Conservation (phyloP, 2,888 invertebrate species). For the Rhorus exstirpatorius region DNA sequence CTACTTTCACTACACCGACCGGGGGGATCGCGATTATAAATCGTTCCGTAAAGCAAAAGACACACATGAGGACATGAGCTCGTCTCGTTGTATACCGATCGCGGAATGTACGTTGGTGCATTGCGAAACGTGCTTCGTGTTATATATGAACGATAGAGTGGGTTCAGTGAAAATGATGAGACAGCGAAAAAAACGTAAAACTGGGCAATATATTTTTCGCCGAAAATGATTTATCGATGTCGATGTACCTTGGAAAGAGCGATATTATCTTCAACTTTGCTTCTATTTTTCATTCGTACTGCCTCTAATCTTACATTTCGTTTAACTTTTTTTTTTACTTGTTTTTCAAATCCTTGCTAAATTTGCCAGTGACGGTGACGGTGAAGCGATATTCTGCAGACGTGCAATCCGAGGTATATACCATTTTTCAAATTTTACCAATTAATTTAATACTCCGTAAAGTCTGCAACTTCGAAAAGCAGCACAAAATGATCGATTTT, state of each 20-base stretch:
- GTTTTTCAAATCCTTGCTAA: no score
- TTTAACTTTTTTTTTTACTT: no score
- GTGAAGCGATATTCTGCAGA: no score
- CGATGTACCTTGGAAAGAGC: not conserved
- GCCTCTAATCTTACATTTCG: no score
- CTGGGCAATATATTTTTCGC: slow-evolving; percentile 15
- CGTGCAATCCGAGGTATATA: no score
- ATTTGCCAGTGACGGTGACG: no score
- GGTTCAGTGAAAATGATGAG: slow-evolving; percentile 16
- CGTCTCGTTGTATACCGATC: slow-evolving; percentile 16
- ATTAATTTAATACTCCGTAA: no score
- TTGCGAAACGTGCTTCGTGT: slow-evolving; percentile 39
- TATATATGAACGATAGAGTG: slow-evolving; percentile 4
- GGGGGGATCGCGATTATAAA: slow-evolving; percentile 32
- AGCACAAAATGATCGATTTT: no score
- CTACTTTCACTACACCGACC: slow-evolving; percentile 54
- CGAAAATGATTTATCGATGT: slow-evolving; percentile 9
- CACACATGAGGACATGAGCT: not conserved
- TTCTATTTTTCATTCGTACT: not conserved
- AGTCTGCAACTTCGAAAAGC: no score
- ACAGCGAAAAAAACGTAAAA: slow-evolving; percentile 3
- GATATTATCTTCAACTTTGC: no score
- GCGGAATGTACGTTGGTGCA: slow-evolving; percentile 22
- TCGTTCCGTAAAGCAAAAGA: slow-evolving; percentile 26
- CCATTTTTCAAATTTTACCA: no score